These are phyloP conservation scores for Serilophus lunatus DNA, from an alignment of 2,113 vertebrate genomes.

Conservation along the genomic window DNA sequence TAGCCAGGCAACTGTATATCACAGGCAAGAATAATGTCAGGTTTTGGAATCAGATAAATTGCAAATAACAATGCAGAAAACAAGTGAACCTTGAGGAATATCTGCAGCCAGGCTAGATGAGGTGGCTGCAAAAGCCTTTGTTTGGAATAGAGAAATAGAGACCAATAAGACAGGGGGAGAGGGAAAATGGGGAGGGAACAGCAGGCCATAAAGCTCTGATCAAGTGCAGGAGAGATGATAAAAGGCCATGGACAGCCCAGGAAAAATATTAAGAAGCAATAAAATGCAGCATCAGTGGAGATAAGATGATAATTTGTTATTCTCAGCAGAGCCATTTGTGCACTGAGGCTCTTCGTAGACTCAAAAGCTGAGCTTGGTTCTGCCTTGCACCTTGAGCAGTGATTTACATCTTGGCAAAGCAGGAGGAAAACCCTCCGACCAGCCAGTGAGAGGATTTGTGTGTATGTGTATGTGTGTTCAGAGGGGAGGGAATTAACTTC, in stretches of 20 bases:
- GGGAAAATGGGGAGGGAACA: not conserved
- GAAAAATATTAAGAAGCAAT: slow-evolving; percentile 54
- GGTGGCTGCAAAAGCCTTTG: not conserved
- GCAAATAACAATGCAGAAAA: slow-evolving; percentile 63
- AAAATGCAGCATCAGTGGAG: slow-evolving; percentile 30
- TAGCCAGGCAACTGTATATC: slow-evolving; percentile 16
- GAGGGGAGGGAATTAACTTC: accelerated
- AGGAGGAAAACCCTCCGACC: not conserved
- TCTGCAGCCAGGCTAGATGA: not conserved
- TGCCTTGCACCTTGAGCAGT: not conserved
- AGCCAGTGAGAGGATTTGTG: not conserved
- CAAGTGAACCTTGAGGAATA: slow-evolving; percentile 61
- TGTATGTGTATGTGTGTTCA: not conserved
- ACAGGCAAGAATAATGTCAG: slow-evolving; percentile 54
- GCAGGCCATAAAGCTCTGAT: not conserved
- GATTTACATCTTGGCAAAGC: not conserved
- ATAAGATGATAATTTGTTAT: slow-evolving; percentile 54
- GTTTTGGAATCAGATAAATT: slow-evolving; percentile 72
- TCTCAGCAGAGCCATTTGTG: slow-evolving; percentile 9
- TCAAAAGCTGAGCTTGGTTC: not conserved
- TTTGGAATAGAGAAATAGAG: not conserved
- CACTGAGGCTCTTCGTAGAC: not conserved
- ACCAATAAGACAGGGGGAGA: not conserved
- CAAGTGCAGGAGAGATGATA: slow-evolving; percentile 6
- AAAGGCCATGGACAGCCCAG: not conserved